Conservation (phyloP, 2,797 vertebrate species). For the Scyliorhinus canicula region DNA sequence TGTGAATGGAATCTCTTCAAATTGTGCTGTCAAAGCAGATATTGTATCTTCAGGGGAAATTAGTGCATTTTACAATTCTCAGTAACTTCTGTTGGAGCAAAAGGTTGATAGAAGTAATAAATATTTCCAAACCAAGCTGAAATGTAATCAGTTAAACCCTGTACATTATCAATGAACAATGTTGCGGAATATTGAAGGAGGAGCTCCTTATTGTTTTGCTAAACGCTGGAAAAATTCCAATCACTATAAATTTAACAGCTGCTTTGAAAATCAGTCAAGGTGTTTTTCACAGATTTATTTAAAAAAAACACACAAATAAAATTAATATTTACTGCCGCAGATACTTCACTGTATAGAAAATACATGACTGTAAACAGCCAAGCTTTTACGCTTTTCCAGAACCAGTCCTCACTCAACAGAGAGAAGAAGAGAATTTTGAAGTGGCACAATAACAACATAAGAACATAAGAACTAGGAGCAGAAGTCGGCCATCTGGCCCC, state of each 20-base stretch:
- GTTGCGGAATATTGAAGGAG: constrained; percentile 7
- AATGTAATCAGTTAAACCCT: constrained; percentile 1
- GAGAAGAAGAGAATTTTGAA: neutral
- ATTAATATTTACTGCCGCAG: neutral
- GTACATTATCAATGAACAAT: neutral
- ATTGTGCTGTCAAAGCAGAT: neutral
- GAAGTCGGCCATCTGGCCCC: no score
- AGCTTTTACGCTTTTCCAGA: neutral
- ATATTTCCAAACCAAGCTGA: neutral
- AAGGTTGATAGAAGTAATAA: constrained; percentile 13
- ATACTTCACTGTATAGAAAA: neutral
- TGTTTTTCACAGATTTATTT: neutral
- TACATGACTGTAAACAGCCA: no score
- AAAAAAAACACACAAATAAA: neutral
- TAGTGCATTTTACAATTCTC: neutral
- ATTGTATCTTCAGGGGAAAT: neutral
- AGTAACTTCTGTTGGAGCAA: constrained; percentile 5
- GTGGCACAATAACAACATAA: no score
- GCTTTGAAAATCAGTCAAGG: neutral
- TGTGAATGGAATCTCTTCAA: neutral
- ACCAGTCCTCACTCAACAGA: neutral
- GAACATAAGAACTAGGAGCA: no score
- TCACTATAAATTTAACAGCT: neutral
- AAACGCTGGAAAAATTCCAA: neutral
- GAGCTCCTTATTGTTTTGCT: neutral